Evolutionary conservation across 1,140 invertebrate species (phyloP).

Genomic region (Caenorhabditis brenneri): DNA sequence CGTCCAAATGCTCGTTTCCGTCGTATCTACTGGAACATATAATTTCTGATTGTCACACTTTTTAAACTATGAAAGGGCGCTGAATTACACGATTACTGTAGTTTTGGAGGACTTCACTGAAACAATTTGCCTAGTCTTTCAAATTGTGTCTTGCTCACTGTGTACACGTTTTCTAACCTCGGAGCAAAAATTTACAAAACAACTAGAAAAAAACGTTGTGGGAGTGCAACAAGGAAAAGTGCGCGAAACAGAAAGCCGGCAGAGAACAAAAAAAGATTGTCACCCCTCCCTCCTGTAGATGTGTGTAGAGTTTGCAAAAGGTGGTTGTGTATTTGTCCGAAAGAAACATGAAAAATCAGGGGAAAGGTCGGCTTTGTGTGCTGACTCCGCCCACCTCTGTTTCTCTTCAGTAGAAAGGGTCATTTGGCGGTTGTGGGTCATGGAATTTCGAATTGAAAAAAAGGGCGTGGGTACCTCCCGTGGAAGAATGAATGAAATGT

Average conservation of each 20-base stretch:
- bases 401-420: slow-evolving; percentile 30
- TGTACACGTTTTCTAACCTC: neutral
- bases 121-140: too few relatives aligned
- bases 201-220: neutral
- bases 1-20: too few relatives aligned
- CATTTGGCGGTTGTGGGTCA: slow-evolving; percentile 35
- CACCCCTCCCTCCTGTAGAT: neutral
- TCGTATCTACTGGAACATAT: too few relatives aligned
- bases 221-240: neutral
- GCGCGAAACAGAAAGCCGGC: neutral
- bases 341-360: slow-evolving; percentile 39
- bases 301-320: slow-evolving; percentile 30
- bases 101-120: too few relatives aligned
- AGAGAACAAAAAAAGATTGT: slow-evolving; percentile 26
- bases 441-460: slow-evolving; percentile 25
- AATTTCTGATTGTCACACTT: too few relatives aligned
- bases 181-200: neutral
- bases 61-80: too few relatives aligned
- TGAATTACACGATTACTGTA: too few relatives aligned
- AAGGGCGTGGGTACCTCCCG: neutral
- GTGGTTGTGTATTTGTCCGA: slow-evolving; percentile 35
- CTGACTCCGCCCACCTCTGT: slow-evolving; percentile 20
- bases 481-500: neutral
- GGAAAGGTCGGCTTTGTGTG: slow-evolving; percentile 7
- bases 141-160: neutral